Evolutionary conservation across 2,888 invertebrate species (phyloP), one percentile per base, ranked within the genome.

Genomic region (Altica lythri): DNA sequence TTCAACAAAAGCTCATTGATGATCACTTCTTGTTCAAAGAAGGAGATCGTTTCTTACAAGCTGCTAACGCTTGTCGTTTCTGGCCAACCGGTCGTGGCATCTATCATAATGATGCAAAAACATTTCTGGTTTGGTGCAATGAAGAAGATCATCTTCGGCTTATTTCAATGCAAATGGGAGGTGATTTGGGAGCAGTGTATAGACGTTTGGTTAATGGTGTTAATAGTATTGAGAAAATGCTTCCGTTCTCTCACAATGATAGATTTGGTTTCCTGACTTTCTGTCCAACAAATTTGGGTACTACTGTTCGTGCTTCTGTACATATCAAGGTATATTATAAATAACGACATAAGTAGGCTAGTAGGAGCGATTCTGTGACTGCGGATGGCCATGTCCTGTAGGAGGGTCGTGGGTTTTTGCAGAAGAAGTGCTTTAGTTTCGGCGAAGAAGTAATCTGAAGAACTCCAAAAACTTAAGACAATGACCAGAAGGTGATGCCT

Each of bases 1-100:
- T 22, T 22, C 22, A 4, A 22, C 8, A 93, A 78, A 88, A 94
- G 79, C 84, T 96, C 72, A 95, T 95, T 73, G 93, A 94, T 71
- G 95, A 95, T 78, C 95, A 96, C 79, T 95, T 95, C 86, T 84
- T 96, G 68, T 95, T 95, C 85, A 95, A 95, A 83, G 95, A 95
- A 81, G 95, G 95, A 56, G 94, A 92, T 76, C 82, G 89, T 60
- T 90, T 89, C 81, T 82, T 92, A 70, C 86, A 92, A 80, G 84
- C 90, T 1, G 94, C 94, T 66, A 93, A 93, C 69, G 92, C 93
- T 45, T 93, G 91, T 83, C 89, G 94, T 64, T 95, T 83, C 84
- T 98, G 97, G 97, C 97, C 97, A 65, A 83, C 86, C 61, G 83
- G 84, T 18, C 89, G 96, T 76, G 97, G 96, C 71, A 96, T 97